Evolutionary conservation across 2,888 invertebrate genomes (phyloP), one percentile per base, ranked within the genome.

Genomic region (Trachelus iudaicus): DNA sequence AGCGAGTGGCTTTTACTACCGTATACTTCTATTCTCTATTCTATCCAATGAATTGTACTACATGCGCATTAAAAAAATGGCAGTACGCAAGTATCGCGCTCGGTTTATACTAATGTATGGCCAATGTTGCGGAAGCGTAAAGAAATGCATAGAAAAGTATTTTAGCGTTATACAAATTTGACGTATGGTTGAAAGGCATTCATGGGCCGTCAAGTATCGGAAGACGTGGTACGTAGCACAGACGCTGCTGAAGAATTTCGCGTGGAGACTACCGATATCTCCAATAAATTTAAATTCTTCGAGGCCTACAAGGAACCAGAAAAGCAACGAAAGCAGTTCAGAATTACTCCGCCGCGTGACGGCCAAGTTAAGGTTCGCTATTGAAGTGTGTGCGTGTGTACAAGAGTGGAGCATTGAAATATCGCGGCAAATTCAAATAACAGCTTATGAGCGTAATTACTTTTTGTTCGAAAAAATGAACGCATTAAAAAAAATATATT

Each of bases 221-320:
- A 95, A 80, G 96, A 97, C 89, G 94, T 97, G 83, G 94, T 97
- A 23, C 95, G 95, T 83, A 94, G 95, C 23, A 95, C 94, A 15
- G 95, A 96, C 89, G 94, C 94, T 79, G 90, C 95, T 68, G 97
- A 96, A 80, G 97, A 97, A 86, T 94, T 97, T 34, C 94, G 94
- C 88, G 95, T 97, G 79, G 94, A 96, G 92, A 97, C 97, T 0
- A 95, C 96, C 0, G 97, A 97, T 91, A 95, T 98, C 85, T 95
- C 96, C 78, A 95, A 96, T 90, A 94, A 96, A 87, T 98, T 97
- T 93, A 96, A 96, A 92, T 98, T 97, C 93, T 98, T 98, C 92
- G 97, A 97, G 93, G 95, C 95, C 0, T 97, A 96, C 93, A 94
- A 94, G 88, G 96, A 96, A 75, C 95, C 95, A 84, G 94, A 94